A percentile compares a stretch with the other conserved stretches of the same genome.
Evolutionary conservation across 2,888 invertebrate species (phyloP).

Genomic region (Dioctria linearis): DNA sequence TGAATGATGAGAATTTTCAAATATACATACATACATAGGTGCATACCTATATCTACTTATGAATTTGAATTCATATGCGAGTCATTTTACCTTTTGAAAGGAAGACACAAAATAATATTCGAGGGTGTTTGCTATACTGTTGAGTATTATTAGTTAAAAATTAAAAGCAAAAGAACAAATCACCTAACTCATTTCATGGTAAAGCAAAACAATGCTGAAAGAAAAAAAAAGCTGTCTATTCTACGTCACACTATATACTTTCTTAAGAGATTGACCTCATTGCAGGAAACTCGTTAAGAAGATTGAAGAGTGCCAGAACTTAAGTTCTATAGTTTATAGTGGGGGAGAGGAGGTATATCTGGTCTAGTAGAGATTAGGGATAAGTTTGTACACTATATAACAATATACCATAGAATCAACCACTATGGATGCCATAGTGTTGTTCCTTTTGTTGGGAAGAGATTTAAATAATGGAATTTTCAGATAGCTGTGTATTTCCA

Average conservation of each 20-base stretch:
- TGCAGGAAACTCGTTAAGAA: background rate
- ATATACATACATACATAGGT: background rate
- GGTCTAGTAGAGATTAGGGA: slow-evolving; percentile 19
- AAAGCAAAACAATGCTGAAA: too few relatives aligned
- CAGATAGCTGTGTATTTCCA: slow-evolving; percentile 30
- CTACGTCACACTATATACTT: slow-evolving; percentile 11
- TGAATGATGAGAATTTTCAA: background rate
- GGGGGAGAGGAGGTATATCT: background rate
- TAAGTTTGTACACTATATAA: background rate
- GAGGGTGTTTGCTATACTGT: too few relatives aligned
- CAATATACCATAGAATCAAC: background rate
- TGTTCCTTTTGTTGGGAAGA: background rate
- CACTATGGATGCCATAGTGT: background rate
- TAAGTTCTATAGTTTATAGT: background rate
- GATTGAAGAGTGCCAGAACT: background rate
- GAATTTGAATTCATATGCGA: background rate
- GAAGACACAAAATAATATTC: too few relatives aligned
- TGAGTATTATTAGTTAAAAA: too few relatives aligned
- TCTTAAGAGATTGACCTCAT: background rate
- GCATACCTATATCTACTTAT: background rate
- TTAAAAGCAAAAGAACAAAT: too few relatives aligned
- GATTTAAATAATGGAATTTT: slow-evolving; percentile 26
- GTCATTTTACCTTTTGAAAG: background rate
- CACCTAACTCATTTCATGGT: too few relatives aligned
- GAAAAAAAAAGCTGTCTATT: too few relatives aligned